Percentiles rank a stretch among this genome's conserved stretches.
phyloP scores from a whole-genome alignment of 2,113 vertebrate genomes.

The Mirounga angustirostris region DNA sequence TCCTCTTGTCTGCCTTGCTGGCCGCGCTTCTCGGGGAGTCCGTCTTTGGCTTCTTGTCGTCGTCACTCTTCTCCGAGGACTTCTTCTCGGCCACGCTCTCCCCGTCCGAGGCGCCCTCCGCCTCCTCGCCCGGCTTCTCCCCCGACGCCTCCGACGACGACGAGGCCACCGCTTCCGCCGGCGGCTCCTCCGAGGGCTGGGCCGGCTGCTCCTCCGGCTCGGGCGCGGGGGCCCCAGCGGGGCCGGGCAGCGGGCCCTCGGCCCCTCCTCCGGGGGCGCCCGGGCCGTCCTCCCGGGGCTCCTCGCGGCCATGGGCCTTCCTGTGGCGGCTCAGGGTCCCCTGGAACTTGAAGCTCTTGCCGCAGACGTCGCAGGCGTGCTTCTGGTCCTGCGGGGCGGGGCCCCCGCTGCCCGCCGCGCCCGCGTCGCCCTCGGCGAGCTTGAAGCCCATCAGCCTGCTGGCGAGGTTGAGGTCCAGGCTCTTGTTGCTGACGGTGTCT shows the following conservation, averaged over 20 bases:
- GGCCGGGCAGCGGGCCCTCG: background rate
- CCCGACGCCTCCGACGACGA: slow-evolving; percentile 71
- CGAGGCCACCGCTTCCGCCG: slow-evolving; percentile 76
- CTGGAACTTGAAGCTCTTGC: slow-evolving; percentile 96
- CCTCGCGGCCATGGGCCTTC: slow-evolving; percentile 92
- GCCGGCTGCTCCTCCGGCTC: slow-evolving; percentile 65
- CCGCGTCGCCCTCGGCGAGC: slow-evolving; percentile 88
- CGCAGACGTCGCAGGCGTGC: slow-evolving; percentile 92
- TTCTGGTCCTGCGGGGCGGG: slow-evolving; percentile 89
- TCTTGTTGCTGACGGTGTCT: slow-evolving; percentile 96
- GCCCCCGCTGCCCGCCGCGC: slow-evolving; percentile 76
- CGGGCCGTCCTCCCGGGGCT: slow-evolving; percentile 82
- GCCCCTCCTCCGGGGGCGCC: slow-evolving; percentile 57
- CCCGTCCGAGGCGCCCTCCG: slow-evolving; percentile 89
- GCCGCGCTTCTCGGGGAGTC: slow-evolving; percentile 83
- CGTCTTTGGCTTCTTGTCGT: slow-evolving; percentile 92
- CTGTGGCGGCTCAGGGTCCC: slow-evolving; percentile 95
- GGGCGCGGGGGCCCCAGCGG: fast-evolving
- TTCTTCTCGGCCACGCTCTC: slow-evolving; percentile 88
- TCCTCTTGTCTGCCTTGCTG: slow-evolving; percentile 96
- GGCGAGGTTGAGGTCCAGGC: slow-evolving; percentile 97
- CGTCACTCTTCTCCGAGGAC: slow-evolving; percentile 91
- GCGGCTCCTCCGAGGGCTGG: slow-evolving; percentile 78
- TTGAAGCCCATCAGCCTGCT: slow-evolving; percentile 98
- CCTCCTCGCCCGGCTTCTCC: slow-evolving; percentile 87